These are phyloP conservation scores for Dolichomitus sp. DNA, from an alignment of 2,888 invertebrate genomes.

Conservation along the genomic window DNA sequence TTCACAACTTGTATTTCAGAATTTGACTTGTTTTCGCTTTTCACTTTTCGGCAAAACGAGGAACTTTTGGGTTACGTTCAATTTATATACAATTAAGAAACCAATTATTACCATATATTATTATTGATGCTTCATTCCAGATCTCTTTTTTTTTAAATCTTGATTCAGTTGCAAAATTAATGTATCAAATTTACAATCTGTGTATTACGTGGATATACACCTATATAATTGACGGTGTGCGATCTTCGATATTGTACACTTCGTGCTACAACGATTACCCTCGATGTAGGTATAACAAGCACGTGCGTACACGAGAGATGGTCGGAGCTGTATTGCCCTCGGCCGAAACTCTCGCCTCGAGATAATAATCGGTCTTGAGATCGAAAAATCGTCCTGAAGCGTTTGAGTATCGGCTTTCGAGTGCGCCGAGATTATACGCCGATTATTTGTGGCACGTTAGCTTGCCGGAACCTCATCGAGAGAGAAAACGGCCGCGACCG, in stretches of 20 bases:
- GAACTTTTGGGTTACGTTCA: too few relatives aligned
- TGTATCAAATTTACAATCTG: slow-evolving; percentile 29
- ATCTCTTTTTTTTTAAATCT: neutral
- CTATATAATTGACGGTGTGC: slow-evolving; percentile 13
- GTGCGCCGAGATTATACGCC: slow-evolving; percentile 52
- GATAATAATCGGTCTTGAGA: slow-evolving; percentile 67
- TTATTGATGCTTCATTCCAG: neutral
- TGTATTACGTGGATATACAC: neutral
- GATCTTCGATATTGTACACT: neutral
- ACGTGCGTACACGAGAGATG: slow-evolving; percentile 50
- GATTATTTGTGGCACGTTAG: slow-evolving; percentile 49
- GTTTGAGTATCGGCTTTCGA: slow-evolving; percentile 50
- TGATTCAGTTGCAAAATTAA: slow-evolving; percentile 18
- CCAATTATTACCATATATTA: neutral
- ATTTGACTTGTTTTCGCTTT: too few relatives aligned
- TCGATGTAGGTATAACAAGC: slow-evolving; percentile 63
- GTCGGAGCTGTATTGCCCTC: slow-evolving; percentile 24
- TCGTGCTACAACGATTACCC: slow-evolving; percentile 40
- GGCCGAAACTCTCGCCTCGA: slow-evolving; percentile 64
- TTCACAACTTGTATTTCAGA: too few relatives aligned
- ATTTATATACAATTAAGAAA: too few relatives aligned
- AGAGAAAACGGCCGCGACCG: slow-evolving; percentile 3
- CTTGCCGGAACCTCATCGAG: slow-evolving; percentile 5
- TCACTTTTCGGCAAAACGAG: too few relatives aligned
- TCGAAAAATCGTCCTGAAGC: slow-evolving; percentile 41